Conservation (phyloP, 2,888 invertebrate species). For the Phrixothrix hirtus region DNA sequence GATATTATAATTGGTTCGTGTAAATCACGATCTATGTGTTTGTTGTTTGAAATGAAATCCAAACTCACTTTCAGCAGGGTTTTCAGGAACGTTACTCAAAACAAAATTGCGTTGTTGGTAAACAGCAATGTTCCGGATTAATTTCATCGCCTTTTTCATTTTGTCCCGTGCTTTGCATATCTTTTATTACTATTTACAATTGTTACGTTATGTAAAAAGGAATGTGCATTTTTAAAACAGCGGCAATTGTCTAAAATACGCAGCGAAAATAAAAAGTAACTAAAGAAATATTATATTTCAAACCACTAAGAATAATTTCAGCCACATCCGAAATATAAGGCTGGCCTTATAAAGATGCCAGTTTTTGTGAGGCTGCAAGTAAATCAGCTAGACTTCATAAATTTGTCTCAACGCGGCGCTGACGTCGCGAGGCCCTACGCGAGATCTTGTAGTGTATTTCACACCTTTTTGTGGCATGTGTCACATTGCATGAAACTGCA, state of each 20-base stretch:
- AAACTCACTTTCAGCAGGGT: conserved; percentile 26
- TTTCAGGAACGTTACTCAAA: conserved; percentile 5
- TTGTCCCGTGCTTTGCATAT: too few species aligned
- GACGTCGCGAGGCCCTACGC: conserved; percentile 30
- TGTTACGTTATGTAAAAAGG: too few species aligned
- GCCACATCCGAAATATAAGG: conserved; percentile 11
- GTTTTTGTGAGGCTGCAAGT: conserved; percentile 34
- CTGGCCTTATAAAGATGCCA: conserved; percentile 30
- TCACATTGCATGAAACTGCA: conserved; percentile 30
- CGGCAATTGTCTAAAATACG: too few species aligned
- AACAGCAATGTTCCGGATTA: not conserved
- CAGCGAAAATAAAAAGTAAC: too few species aligned
- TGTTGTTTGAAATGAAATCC: conserved; percentile 29
- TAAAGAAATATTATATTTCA: too few species aligned
- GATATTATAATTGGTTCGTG: conserved; percentile 46
- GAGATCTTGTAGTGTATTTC: conserved; percentile 28
- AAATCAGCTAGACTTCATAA: conserved; percentile 44
- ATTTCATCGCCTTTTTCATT: not conserved
- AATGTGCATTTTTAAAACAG: too few species aligned
- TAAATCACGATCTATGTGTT: conserved; percentile 40
- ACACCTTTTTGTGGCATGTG: conserved; percentile 31
- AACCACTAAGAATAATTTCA: conserved; percentile 9
- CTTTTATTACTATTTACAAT: too few species aligned
- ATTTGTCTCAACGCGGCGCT: conserved; percentile 38
- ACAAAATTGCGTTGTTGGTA: not conserved